Base-by-base conservation (phyloP, 2,888 invertebrate genomes). In the Parasteatoda lunata region DNA sequence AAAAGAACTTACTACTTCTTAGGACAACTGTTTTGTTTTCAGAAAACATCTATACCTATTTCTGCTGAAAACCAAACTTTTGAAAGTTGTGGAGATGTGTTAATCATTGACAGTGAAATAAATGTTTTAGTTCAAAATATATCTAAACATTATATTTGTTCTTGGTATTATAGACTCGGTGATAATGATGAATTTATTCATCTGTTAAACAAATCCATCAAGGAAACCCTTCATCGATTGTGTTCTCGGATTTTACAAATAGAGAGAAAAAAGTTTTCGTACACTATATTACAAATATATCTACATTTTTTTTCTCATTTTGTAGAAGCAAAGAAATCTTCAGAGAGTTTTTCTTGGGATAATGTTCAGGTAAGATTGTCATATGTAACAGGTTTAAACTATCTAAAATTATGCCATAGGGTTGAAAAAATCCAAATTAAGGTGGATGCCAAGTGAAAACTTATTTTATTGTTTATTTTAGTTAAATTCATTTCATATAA, bases 161-260 rank as follows among this genome's bases (percentile, higher is more conserved):
- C 82, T 9, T 89, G 89, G 89, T 89, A 89, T 77, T 13, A 84
- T 77, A 78, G 76, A 70, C 77, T 88, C 54, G 78, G 77, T 65
- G 51, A 78, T n/a, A 85, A 82, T 72, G 84, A 88, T 5, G 84
- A 88, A 4, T 84, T 88, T 68, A 48, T 69, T n/a, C 47, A 15
- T 47, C 65, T 76, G 30, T 71, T 88, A 30, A 84, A 88, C 30
- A 54, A 54, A 11, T 68, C 70, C 54, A 83, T 88, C 9, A 75
- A 84, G 59, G 77, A 88, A n/a, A 77, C 80, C n/a, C 79, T 88
- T 49, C 5, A 66, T 13, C 45, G n/a, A 30, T 70, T 83, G 47
- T 79, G 80, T 49, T 51, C 48, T 45, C 69, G 76, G 30, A 59
- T 88, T 59, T 70, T 80, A 69, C 77, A 66, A 64, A 45, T 88